Evolutionary conservation across 2,113 vertebrate genomes (phyloP).

Genomic region (Bubo scandiacus): DNA sequence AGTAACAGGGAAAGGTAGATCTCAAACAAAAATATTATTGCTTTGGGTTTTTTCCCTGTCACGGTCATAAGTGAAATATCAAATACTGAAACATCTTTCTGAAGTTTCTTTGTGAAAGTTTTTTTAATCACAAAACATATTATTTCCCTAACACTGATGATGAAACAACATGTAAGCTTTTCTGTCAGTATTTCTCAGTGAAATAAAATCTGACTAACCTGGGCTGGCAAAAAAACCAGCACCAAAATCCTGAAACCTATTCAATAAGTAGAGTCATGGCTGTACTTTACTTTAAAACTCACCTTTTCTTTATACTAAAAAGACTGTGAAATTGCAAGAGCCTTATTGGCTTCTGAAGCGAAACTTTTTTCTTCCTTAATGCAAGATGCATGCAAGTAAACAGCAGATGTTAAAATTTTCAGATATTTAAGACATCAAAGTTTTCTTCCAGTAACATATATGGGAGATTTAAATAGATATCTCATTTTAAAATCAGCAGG

Average conservation of each 20-base stretch:
- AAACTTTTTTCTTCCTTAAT: not conserved
- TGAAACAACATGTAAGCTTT: not conserved
- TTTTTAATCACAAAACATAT: not conserved
- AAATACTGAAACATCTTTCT: not conserved
- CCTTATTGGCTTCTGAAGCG: not conserved
- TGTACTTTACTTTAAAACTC: not conserved
- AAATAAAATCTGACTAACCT: not conserved
- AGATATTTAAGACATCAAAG: not conserved
- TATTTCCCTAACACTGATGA: not conserved
- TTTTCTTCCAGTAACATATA: not conserved
- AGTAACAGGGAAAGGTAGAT: not conserved
- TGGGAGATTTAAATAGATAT: not conserved
- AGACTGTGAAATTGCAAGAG: not conserved
- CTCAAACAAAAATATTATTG: not conserved
- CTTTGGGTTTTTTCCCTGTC: not conserved
- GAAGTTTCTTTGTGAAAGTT: not conserved
- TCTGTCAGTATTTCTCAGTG: not conserved
- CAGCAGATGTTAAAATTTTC: not conserved
- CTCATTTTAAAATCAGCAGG: not conserved
- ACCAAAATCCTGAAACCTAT: not conserved
- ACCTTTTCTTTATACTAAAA: not conserved
- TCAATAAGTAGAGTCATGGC: not conserved
- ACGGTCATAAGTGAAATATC: not conserved
- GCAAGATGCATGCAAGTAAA: not conserved
- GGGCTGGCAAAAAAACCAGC: not conserved